These are phyloP conservation scores for Forbesichthys papilliferus DNA, from an alignment of 2,113 vertebrate species.

Conservation along the genomic window DNA sequence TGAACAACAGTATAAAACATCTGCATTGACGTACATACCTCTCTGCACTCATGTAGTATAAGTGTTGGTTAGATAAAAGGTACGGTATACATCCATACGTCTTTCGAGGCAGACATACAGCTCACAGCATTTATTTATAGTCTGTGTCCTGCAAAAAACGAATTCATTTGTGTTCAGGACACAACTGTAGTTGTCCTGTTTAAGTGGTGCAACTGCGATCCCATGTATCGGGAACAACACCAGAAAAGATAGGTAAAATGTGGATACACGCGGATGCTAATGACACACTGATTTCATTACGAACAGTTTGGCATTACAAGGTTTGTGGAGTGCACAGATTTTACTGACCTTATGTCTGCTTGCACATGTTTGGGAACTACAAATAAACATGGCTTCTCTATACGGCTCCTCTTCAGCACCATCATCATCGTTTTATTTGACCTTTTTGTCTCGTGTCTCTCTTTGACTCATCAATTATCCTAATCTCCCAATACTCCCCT, in stretches of 20 bases:
- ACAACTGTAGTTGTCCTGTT: background rate
- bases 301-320: background rate
- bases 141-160: constrained; percentile 32
- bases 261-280: background rate
- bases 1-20: constrained; percentile 60
- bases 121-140: background rate
- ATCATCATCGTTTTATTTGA: background rate
- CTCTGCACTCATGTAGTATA: constrained; percentile 39
- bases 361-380: constrained; percentile 26
- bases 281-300: background rate
- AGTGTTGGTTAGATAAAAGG: constrained; percentile 53
- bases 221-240: background rate
- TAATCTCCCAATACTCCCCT: background rate
- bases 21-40: constrained; percentile 30
- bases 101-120: constrained; percentile 11
- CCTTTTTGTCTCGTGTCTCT: background rate
- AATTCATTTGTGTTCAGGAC: background rate
- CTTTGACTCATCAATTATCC: background rate
- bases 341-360: constrained; percentile 34
- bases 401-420: constrained; percentile 23
- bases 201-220: background rate
- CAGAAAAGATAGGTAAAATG: background rate
- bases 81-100: constrained; percentile 35
- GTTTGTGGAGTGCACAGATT: constrained; percentile 43
- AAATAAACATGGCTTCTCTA: constrained; percentile 53